Evolutionary conservation across 2,888 invertebrate species (phyloP), one percentile per base, ranked within the genome.

Genomic region (Chalcosyrphus nemorum): DNA sequence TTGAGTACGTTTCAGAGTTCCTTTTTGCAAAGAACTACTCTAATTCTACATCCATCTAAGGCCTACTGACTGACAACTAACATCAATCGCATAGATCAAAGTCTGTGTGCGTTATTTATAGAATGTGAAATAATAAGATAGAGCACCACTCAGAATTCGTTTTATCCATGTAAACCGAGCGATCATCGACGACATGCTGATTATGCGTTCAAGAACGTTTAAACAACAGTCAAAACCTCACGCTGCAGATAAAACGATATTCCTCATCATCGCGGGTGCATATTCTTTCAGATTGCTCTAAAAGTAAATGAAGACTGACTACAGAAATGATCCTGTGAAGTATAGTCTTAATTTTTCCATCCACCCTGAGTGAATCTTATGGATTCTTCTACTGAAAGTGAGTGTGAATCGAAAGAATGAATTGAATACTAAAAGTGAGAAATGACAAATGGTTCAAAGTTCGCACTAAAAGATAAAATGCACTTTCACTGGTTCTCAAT

Each of bases 291-390:
- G 86, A 88, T 92, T 91, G 91, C 91, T 90, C 91, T 91, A 90
- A 92, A 92, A 92, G 92, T 90, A 90, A 91, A 91, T 89, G 92
- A 93, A 93, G 93, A 93, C 93, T 91, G 92, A 93, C 93, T 94
- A 93, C 93, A 94, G 93, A 93, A 94, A 93, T 93, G 93, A 94
- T 93, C 94, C 94, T 93, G 93, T 93, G 93, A 93, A 93, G 93
- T 90, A 91, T 91, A 91, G 90, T 91, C 90, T 91, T 91, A 89
- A 88, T 2, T 24, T 9, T 57, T 24, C 13, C 0, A 0, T 7
- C 7, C 38, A 6, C 7, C 9, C 13, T 0, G 11, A 21, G 7
- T 38, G 13, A 13, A 21, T 57, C 38, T 57, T 6, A 38, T 13
- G 13, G 21, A 21, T 24, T 7, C 13, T 3, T 5, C 21, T 4